phyloP scores from a whole-genome alignment of 2,888 invertebrate genomes.

The Caenorhabditis doughertyi region DNA sequence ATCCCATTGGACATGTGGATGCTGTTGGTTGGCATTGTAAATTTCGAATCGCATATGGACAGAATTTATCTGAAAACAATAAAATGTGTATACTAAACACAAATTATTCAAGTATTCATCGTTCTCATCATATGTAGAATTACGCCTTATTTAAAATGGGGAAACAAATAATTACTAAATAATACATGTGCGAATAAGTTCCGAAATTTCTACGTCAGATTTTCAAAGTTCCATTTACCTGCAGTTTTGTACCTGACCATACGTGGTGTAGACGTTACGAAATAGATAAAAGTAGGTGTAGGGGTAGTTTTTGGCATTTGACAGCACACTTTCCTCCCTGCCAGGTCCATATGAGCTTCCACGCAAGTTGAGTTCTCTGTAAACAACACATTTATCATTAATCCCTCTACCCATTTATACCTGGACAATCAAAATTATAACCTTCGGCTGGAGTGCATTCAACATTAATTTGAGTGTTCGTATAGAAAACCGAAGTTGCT shows the following conservation, averaged over 20 bases:
- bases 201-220: not conserved
- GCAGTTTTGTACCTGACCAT: conserved; percentile 53
- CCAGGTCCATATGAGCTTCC: conserved; percentile 59
- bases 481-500: conserved; percentile 59
- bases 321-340: conserved; percentile 67
- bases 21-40: conserved; percentile 57
- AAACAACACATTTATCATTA: not conserved
- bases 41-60: conserved; percentile 57
- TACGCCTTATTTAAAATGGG: no score
- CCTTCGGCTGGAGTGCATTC: conserved; percentile 70
- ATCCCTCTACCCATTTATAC: conserved; percentile 7
- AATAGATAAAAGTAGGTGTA: conserved; percentile 51
- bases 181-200: not conserved
- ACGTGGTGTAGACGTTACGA: conserved; percentile 57
- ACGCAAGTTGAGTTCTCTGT: conserved; percentile 58
- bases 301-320: conserved; percentile 64
- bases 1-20: conserved; percentile 62
- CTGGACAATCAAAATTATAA: conserved; percentile 66
- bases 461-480: conserved; percentile 67
- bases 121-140: no score
- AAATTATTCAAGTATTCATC: no score
- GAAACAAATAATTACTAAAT: not conserved
- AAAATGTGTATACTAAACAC: no score
- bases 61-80: conserved; percentile 56
- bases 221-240: no score